These are phyloP conservation scores for Willowsia nigromaculata DNA, from an alignment of 2,888 invertebrate genomes.

Conservation along the genomic window DNA sequence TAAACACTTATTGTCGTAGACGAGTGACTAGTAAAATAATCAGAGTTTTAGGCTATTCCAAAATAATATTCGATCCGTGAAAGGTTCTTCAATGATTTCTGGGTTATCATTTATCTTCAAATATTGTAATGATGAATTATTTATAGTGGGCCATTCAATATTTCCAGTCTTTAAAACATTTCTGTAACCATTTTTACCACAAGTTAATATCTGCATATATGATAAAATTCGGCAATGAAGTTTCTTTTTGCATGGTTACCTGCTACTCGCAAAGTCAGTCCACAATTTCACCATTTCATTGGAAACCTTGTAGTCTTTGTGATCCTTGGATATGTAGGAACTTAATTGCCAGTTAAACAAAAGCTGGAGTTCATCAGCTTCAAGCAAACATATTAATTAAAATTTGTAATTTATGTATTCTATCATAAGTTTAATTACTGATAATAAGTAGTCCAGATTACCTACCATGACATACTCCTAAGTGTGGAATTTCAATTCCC, in stretches of 20 bases:
- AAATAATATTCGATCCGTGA: slow-evolving; percentile 63
- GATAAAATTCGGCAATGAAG: neutral
- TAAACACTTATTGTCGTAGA: too few species aligned
- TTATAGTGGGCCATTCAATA: slow-evolving; percentile 52
- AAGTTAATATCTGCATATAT: slow-evolving; percentile 27
- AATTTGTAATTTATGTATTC: neutral
- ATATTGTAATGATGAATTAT: slow-evolving; percentile 39
- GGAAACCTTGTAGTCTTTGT: slow-evolving; percentile 66
- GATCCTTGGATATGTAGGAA: slow-evolving; percentile 1
- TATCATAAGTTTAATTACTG: neutral
- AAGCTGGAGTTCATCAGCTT: slow-evolving; percentile 55
- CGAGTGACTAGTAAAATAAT: too few species aligned
- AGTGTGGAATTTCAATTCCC: slow-evolving; percentile 52
- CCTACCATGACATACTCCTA: slow-evolving; percentile 69
- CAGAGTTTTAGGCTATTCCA: too few species aligned
- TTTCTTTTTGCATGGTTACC: slow-evolving; percentile 14
- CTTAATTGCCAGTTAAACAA: slow-evolving; percentile 54
- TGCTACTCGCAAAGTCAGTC: slow-evolving; percentile 63
- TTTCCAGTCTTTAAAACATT: slow-evolving; percentile 1
- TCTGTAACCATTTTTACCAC: neutral
- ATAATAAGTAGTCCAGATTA: neutral
- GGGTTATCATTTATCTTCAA: slow-evolving; percentile 47
- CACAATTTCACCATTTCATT: slow-evolving; percentile 55
- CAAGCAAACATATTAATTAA: too few species aligned
- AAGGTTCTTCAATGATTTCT: slow-evolving; percentile 68